Evolutionary conservation across 1,140 invertebrate genomes (phyloP), one percentile per base, ranked within the genome.

Genomic region (Brachionus calyciflorus): DNA sequence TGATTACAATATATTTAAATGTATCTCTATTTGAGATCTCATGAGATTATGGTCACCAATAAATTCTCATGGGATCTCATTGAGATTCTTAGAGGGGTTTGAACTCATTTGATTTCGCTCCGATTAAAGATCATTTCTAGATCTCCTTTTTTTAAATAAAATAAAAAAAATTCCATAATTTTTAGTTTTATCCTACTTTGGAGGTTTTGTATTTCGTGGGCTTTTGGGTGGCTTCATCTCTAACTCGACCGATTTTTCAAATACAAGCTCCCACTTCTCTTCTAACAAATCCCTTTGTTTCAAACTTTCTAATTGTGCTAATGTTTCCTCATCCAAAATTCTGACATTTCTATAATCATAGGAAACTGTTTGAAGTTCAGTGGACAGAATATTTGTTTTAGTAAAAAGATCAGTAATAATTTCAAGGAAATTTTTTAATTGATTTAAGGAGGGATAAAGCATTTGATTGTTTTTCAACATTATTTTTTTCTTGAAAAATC

Each of bases 301-400:
- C 33, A 60, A 37, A 60, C n/a, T 19, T 33, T 60, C 33, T 33
- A 60, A 37, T 30, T 60, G 30, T 6, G 55, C 14, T 17, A 60
- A 33, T 33, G 55, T 60, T 33, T 26, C 26, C 30, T 60, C 55
- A 60, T 24, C 55, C 33, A 60, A 30, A 19, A 33, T 19, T 60
- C 53, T 57, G n/a, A 57, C 53, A 57, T 57, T 57, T 24, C 21
- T 14, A 57, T 57, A 57, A 28, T 57, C 53, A 26, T 26, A 57
- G n/a, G 12, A 28, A 57, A 57, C 53, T 26, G 53, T 26, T 57
- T 57, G 53, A 26, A 57, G 26, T 30, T 57, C 12, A 57, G 28
- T 28, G 21, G 53, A 57, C 21, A 57, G 26, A 26, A 57, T 57
- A 28, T 57, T 55, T 55, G 53, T 55, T 26, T 26, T 55, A 26